Base-by-base conservation (phyloP, 1,140 invertebrate genomes). In the Eriosoma lanigerum region DNA sequence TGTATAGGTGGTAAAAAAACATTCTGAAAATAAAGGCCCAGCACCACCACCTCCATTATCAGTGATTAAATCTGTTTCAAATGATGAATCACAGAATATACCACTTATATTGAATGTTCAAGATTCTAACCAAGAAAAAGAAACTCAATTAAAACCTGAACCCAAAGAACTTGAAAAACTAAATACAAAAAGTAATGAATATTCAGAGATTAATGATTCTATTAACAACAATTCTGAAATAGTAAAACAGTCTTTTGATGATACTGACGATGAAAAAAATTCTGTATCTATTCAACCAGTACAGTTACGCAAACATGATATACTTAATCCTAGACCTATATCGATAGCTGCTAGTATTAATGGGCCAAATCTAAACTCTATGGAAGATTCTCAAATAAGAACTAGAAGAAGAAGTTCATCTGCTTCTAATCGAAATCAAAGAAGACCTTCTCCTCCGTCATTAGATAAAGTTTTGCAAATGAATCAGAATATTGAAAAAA, bases 21-120 rank as follows among this genome's bases (percentile, higher is more conserved):
- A 83, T 50, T 85, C 85, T 15, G 83, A 85, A 83, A 91, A 92
- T 82, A 92, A 92, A 85, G 91, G 91, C 60, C 91, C 91, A 76
- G 91, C 91, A 60, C 92, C 91, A 3, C 88, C 88, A 44, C 91
- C 90, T 70, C 90, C 90, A 29, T 85, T 86, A 70, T 38, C 73
- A 54, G 54, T 75, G 17, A 46, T 58, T 21, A 56, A 76, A 46
- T 52, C 32, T 17, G 15, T 26, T 13, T 46, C 32, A 78, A 78
- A 60, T 78, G 38, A 78, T 17, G 75, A 46, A 15, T 15, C 56
- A 62, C 44, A 10, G 2, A 78, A 26, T 44, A 10, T 62, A 60
- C 38, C 32, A 78, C n/a, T 78, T 78, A 15, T 19, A 78, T 48
- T 62, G 6, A 78, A 48, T 48, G 21, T 78, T 60, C 29, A 78